Percentiles rank a stretch among this genome's conserved stretches.
Evolutionary conservation across 2,797 vertebrate species (phyloP).

Genomic region (Gymnocypris eckloni): DNA sequence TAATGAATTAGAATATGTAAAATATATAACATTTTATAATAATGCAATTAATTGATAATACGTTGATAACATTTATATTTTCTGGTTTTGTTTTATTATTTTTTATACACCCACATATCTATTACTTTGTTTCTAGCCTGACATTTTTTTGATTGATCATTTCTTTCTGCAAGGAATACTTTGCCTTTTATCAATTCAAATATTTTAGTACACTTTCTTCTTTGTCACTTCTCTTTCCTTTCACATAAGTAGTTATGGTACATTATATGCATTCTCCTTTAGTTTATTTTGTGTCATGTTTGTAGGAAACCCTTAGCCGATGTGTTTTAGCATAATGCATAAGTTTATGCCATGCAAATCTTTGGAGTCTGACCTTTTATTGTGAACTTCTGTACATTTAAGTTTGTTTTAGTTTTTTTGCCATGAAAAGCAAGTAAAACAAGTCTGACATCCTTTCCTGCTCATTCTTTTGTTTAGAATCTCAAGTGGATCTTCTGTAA

Average conservation of each 20-base stretch:
- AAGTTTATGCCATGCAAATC: background rate
- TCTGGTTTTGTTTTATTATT: background rate
- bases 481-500: slow-evolving; percentile 7
- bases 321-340: background rate
- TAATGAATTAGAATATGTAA: background rate
- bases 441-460: slow-evolving; percentile 5
- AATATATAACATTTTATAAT: background rate
- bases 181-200: background rate
- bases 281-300: background rate
- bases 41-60: background rate
- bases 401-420: background rate
- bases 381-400: background rate
- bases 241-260: background rate
- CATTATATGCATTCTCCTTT: background rate
- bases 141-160: background rate
- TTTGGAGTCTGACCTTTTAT: background rate
- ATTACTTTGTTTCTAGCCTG: background rate
- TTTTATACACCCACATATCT: background rate
- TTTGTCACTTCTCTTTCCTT: slow-evolving; percentile 1
- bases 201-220: background rate
- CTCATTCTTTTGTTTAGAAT: background rate
- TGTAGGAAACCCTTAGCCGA: background rate
- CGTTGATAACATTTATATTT: background rate
- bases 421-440: slow-evolving; percentile 15
- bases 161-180: background rate